Evolutionary conservation across 2,888 invertebrate genomes (phyloP).

Genomic region (Oscheius onirici): DNA sequence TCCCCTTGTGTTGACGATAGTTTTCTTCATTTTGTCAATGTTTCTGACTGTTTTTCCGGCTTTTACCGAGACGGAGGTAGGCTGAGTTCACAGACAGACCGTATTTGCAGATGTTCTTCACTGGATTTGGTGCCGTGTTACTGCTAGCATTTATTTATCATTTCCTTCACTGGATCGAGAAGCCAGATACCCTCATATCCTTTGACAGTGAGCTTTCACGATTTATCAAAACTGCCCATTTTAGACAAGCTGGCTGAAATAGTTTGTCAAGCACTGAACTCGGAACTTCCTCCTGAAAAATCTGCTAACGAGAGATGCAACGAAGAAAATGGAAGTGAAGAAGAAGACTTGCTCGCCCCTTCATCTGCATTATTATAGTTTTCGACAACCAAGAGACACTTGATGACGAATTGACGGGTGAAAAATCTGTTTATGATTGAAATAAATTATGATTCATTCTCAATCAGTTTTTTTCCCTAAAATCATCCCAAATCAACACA

Average conservation of each 20-base stretch:
- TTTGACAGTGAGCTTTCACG: too few species aligned
- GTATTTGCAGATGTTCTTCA: conserved; percentile 11
- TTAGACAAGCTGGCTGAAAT: conserved; percentile 6
- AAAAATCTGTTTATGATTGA: too few species aligned
- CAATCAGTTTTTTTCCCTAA: too few species aligned
- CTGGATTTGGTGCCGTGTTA: not conserved
- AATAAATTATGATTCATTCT: too few species aligned
- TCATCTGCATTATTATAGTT: too few species aligned
- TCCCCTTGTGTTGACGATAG: not conserved
- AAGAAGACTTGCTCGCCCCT: too few species aligned
- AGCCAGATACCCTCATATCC: too few species aligned
- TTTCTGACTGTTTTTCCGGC: not conserved
- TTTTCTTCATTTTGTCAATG: not conserved
- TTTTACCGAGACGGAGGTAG: not conserved
- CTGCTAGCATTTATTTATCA: not conserved
- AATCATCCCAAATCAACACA: too few species aligned
- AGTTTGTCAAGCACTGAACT: not conserved
- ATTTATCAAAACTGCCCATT: too few species aligned
- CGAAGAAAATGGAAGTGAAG: not conserved
- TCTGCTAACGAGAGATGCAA: not conserved
- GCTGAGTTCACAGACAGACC: not conserved
- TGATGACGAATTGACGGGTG: too few species aligned
- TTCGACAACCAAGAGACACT: too few species aligned
- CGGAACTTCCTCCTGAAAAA: not conserved
- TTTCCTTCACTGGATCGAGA: too few species aligned